Evolutionary conservation across 2,797 vertebrate species (phyloP), one percentile per base, ranked within the genome.

Genomic region (Acrossocheilus fasciatus): DNA sequence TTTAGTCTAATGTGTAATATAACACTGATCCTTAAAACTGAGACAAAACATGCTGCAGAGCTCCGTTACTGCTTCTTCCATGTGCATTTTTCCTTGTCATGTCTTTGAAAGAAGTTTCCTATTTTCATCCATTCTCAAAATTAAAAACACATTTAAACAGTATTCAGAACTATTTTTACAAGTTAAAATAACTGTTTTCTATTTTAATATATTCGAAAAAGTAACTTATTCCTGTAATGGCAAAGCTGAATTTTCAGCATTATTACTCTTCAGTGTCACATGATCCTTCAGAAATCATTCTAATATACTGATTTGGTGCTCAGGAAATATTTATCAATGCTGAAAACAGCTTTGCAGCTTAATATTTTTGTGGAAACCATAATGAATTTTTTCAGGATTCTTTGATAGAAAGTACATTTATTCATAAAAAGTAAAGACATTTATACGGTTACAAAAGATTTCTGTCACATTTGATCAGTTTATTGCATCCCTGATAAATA

Each of bases 11-110:
- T 41, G 47, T 73, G 66, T 26, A 70, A 69, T 54, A 14, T 69
- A 81, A 34, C 66, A 69, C 64, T 39, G 79, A 69, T n/a, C 45
- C 18, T 81, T 52, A 81, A 81, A 69, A 39, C 64, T 36, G 79
- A 45, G 26, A 50, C 76, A 79, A 79, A 79, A 79, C 57, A 57
- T 41, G 76, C 54, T 11, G 8, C 30, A 34, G 39, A 79, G 36
- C 17, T 14, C 30, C 30, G 4, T 77, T 77, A 54, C 10, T 54
- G 74, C 18, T 12, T 20, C 30, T 36, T 23, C 11, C 11, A 14
- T n/a, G n/a, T n/a, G n/a, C n/a, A n/a, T n/a, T n/a, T n/a, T n/a
- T n/a, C n/a, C n/a, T n/a, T n/a, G n/a, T n/a, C n/a, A n/a, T 66
- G 62, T 66, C 26, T 50, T 41, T 78, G 9, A 12, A 47, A 30